A percentile compares a stretch with the other conserved stretches of the same genome.
phyloP scores from a whole-genome alignment of 2,888 invertebrate genomes.

The Leptopilina syphax region DNA sequence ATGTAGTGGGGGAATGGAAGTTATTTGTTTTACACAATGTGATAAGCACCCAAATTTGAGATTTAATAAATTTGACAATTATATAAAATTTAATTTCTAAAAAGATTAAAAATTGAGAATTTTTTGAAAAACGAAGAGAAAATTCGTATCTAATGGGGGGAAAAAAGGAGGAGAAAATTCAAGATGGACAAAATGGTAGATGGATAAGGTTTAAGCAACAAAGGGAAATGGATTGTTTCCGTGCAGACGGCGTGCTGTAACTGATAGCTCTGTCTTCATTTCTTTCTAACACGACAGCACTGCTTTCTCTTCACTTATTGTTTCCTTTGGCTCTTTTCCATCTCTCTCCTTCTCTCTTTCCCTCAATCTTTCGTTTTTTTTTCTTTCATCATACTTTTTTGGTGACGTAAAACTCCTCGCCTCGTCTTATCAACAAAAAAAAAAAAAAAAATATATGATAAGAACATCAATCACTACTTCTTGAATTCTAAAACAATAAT shows the following conservation, averaged over 20 bases:
- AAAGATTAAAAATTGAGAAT: no score
- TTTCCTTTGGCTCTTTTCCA: slow-evolving; percentile 64
- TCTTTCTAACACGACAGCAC: slow-evolving; percentile 67
- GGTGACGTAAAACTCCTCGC: slow-evolving; percentile 49
- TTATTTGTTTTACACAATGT: no score
- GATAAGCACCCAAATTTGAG: no score
- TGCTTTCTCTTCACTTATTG: slow-evolving; percentile 63
- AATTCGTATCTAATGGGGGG: slow-evolving; percentile 1
- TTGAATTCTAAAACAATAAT: not conserved
- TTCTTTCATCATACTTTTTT: slow-evolving; percentile 54
- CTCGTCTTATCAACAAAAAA: not conserved
- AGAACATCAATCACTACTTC: slow-evolving; percentile 1
- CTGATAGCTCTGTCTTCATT: slow-evolving; percentile 70
- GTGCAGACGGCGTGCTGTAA: slow-evolving; percentile 69
- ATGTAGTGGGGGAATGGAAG: no score
- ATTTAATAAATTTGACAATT: no score
- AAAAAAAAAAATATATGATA: not conserved
- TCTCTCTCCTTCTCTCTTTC: slow-evolving; percentile 44
- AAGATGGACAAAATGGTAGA: slow-evolving; percentile 55
- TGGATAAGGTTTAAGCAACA: slow-evolving; percentile 57
- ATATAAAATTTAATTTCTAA: no score
- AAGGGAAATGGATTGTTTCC: slow-evolving; percentile 70
- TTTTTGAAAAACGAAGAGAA: slow-evolving; percentile 39
- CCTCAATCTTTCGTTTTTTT: slow-evolving; percentile 44
- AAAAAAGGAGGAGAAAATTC: no score